Conservation (phyloP, 2,888 invertebrate species). For the Sepioteuthis lessoniana region DNA sequence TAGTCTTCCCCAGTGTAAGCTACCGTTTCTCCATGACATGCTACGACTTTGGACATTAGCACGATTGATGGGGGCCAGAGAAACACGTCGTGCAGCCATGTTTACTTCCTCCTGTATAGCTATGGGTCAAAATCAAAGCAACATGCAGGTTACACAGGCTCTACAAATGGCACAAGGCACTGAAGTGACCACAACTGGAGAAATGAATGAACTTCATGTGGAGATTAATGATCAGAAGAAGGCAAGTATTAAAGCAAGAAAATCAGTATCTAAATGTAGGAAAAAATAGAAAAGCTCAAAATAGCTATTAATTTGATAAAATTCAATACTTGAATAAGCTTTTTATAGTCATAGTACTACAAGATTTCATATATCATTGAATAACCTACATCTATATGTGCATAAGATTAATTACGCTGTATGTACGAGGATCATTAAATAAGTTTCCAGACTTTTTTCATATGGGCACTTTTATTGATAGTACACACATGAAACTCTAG, state of each 20-base stretch:
- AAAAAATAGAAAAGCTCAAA: no score
- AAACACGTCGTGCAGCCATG: constrained; percentile 74
- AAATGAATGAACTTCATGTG: not conserved
- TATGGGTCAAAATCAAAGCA: constrained; percentile 60
- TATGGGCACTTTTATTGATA: no score
- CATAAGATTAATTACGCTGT: no score
- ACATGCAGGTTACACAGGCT: constrained; percentile 51
- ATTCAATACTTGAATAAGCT: no score
- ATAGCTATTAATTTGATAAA: no score
- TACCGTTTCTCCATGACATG: constrained; percentile 74
- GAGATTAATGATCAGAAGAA: not conserved
- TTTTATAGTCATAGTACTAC: no score
- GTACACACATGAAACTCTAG: no score
- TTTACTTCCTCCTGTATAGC: constrained; percentile 72
- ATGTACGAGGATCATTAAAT: no score
- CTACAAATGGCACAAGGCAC: constrained; percentile 45
- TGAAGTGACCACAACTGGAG: constrained; percentile 38
- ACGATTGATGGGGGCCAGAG: constrained; percentile 74
- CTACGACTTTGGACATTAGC: constrained; percentile 73
- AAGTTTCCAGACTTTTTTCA: no score
- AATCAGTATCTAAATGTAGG: no score
- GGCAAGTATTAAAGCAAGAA: not conserved
- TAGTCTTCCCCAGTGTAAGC: constrained; percentile 72
- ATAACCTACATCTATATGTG: no score
- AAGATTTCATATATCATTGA: no score